Conservation (phyloP, 2,888 invertebrate genomes). For the Dromius quadrimaculatus region DNA sequence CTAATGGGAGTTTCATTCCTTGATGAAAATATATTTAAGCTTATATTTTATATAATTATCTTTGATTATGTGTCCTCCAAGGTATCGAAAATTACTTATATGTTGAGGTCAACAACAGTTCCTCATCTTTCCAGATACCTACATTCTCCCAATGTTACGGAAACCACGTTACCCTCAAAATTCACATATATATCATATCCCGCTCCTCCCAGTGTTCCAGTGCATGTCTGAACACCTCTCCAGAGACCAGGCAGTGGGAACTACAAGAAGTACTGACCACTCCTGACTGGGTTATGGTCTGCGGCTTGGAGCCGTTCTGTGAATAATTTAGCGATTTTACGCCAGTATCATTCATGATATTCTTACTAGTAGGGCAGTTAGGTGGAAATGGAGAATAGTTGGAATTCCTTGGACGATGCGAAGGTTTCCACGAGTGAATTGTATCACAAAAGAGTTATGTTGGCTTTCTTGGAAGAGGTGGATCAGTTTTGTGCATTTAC, state of each 20-base stretch:
- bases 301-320: background rate
- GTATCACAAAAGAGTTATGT: background rate
- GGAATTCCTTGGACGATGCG: background rate
- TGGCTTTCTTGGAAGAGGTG: too few species aligned
- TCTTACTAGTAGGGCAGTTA: background rate
- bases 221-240: background rate
- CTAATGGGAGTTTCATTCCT: too few species aligned
- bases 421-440: background rate
- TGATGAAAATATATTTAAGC: too few species aligned
- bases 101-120: too few species aligned
- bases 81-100: too few species aligned
- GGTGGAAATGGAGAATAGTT: slow-evolving; percentile 2
- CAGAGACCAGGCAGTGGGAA: too few species aligned
- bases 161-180: background rate
- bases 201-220: background rate
- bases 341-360: slow-evolving; percentile 1
- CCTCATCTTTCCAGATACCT: too few species aligned
- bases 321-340: slow-evolving; percentile 1
- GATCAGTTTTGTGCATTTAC: too few species aligned
- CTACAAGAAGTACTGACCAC: slow-evolving; percentile 2
- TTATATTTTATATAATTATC: too few species aligned
- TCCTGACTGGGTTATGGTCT: background rate
- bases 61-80: too few species aligned
- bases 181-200: background rate
- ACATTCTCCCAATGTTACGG: background rate